Base-by-base conservation (phyloP, 2,888 invertebrate genomes). In the Lepeophtheirus nordmannii region DNA sequence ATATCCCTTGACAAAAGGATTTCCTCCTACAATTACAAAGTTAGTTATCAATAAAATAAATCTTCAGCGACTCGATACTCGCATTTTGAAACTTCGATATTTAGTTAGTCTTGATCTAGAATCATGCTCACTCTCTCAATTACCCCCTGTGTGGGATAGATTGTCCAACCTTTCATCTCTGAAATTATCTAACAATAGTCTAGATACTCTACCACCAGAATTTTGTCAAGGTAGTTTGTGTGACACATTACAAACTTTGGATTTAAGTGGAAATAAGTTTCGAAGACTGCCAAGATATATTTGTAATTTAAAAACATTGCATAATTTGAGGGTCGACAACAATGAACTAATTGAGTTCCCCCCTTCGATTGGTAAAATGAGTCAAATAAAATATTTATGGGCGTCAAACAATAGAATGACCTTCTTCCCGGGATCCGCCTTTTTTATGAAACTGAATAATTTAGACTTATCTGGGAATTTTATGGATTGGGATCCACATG, bases 1-100 rank as follows among this genome's bases (percentile, higher is more conserved):
- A 5, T 63, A 63, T 23, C 62, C 63, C n/a, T 46, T 63, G 8
- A 53, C 63, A 1, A 53, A 46, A 22, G 53, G 53, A 20, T 63
- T 63, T 8, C 63, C 63, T 10, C 46, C 63, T 11, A 20, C 22
- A 1, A 22, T 63, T 14, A 56, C 20, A 17, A 12, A 5, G 12
- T 22, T 63, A 9, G 53, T n/a, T 14, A 38, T 56, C 12, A 46
- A 46, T n/a, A 22, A 53, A n/a, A 53, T 63, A 12, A 63, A 63
- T 53, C 23, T 63, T 10, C 41, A 56, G n/a, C 41, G 56, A 17
- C 14, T 63, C 22, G 63, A 63, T 38, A 53, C 63, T n/a, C 22
- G 63, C 22, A 63, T 63, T 10, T n/a, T 63, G 14, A 56, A 46
- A 11, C 56, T 63, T 12, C 20, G 20, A 11, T 10, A 63, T 10